Conservation (phyloP, 2,888 invertebrate genomes). For the Halocaridina rubra region DNA sequence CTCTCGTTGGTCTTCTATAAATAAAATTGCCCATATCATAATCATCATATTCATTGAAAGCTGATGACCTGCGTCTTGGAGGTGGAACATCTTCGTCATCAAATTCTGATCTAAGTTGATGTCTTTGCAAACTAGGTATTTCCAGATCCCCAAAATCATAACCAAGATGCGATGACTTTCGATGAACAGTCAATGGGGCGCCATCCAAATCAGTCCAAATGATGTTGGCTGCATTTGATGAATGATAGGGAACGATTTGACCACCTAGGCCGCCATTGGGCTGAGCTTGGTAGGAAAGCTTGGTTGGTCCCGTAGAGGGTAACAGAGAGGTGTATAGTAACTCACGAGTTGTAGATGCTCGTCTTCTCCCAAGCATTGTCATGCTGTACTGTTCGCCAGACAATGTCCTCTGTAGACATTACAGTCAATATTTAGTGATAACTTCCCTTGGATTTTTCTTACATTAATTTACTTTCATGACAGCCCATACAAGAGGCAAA, state of each 20-base stretch:
- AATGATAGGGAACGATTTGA: conserved; percentile 9
- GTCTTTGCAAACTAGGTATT: neutral
- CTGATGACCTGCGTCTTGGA: neutral
- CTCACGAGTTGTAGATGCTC: conserved; percentile 20
- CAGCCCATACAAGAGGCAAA: conserved; percentile 30
- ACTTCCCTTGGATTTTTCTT: neutral
- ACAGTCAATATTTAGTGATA: neutral
- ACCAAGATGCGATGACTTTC: neutral
- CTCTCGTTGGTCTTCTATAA: conserved; percentile 22
- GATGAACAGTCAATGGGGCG: neutral
- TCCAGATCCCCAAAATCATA: neutral
- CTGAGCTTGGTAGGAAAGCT: conserved; percentile 27
- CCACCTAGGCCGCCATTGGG: conserved; percentile 12
- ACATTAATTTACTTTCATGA: neutral
- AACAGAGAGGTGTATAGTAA: conserved; percentile 62
- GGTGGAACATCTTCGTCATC: neutral
- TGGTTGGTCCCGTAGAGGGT: conserved; percentile 56
- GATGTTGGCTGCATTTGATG: conserved; percentile 1
- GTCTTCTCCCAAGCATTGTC: conserved; percentile 27
- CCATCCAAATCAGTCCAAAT: conserved; percentile 30
- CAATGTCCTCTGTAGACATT: conserved; percentile 40
- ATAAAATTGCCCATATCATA: neutral
- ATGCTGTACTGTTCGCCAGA: conserved; percentile 49
- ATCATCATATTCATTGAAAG: neutral
- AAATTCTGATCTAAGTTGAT: neutral